phyloP scores from a whole-genome alignment of 2,888 invertebrate species.

The Lepeophtheirus nordmannii region DNA sequence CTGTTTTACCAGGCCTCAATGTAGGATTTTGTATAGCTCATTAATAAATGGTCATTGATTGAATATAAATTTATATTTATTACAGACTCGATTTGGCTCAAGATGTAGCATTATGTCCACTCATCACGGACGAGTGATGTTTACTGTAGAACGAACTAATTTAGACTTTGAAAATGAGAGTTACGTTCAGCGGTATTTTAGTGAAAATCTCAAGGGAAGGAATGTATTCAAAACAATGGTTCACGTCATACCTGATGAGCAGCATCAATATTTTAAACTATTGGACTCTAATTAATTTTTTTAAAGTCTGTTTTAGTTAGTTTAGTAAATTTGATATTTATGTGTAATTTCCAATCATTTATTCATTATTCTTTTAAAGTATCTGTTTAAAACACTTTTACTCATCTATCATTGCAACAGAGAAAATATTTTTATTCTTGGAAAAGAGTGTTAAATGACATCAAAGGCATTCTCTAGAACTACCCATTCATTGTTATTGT shows the following conservation, averaged over 20 bases:
- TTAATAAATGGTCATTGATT: too few relatives aligned
- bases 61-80: too few relatives aligned
- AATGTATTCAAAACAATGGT: conserved; percentile 10
- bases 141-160: conserved; percentile 8
- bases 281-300: neutral
- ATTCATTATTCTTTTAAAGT: too few relatives aligned
- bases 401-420: too few relatives aligned
- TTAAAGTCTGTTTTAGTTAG: too few relatives aligned
- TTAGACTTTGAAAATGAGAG: neutral
- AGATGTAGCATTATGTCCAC: neutral
- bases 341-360: too few relatives aligned
- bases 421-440: too few relatives aligned
- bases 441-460: too few relatives aligned
- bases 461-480: too few relatives aligned
- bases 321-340: too few relatives aligned
- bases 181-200: neutral
- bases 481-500: too few relatives aligned
- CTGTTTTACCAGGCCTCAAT: conserved; percentile 12
- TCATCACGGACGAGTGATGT: conserved; percentile 19
- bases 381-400: too few relatives aligned
- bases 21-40: neutral
- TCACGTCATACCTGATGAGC: conserved; percentile 18
- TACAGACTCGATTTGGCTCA: neutral
- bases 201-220: neutral
- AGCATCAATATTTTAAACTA: conserved; percentile 22